Evolutionary conservation across 2,888 invertebrate genomes (phyloP).

Genomic region (Metallyticus violacea): DNA sequence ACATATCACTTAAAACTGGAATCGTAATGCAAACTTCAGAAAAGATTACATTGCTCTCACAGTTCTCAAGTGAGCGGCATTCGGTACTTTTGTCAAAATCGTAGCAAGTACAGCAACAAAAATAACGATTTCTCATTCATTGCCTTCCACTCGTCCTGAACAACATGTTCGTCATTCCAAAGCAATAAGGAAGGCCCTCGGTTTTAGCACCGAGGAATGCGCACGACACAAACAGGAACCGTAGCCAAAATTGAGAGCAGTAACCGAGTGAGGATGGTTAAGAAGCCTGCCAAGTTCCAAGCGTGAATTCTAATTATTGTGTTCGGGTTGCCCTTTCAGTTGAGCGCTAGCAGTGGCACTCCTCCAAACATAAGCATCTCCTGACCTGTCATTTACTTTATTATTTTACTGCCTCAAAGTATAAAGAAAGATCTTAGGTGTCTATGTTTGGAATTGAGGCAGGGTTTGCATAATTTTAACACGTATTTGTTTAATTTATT

Average conservation of each 20-base stretch:
- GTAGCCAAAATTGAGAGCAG: background rate
- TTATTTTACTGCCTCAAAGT: background rate
- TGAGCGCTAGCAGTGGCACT: background rate
- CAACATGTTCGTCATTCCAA: too few relatives aligned
- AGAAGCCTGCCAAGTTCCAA: background rate
- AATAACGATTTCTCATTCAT: too few relatives aligned
- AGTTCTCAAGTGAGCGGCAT: too few relatives aligned
- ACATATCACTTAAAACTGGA: too few relatives aligned
- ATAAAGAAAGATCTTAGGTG: too few relatives aligned
- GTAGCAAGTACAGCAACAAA: too few relatives aligned
- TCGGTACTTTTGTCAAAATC: too few relatives aligned
- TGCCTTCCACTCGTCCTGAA: background rate
- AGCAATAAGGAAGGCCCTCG: background rate
- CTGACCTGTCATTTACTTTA: background rate
- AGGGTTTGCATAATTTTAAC: too few relatives aligned
- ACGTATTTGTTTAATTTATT: too few relatives aligned
- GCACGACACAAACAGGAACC: background rate
- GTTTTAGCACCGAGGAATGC: background rate
- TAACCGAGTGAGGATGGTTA: background rate
- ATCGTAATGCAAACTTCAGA: too few relatives aligned
- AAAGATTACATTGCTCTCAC: too few relatives aligned
- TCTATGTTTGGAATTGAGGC: too few relatives aligned
- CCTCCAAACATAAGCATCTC: background rate
- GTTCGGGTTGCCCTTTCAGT: background rate
- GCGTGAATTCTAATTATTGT: background rate